Percentiles rank a stretch among this genome's conserved stretches.
phyloP scores from a whole-genome alignment of 2,888 invertebrate genomes.

The Mechanitis mazaeus region DNA sequence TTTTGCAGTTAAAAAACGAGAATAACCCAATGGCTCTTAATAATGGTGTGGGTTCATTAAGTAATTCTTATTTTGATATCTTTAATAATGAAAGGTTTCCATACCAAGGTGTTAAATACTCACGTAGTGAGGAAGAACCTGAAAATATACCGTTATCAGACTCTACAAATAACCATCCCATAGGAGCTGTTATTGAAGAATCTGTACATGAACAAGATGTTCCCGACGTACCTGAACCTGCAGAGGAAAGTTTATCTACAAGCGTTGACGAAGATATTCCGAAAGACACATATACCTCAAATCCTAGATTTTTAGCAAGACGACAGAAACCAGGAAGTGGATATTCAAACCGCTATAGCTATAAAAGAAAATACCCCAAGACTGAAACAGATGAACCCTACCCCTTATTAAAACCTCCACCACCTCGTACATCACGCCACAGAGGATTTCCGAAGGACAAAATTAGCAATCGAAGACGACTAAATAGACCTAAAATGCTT shows the following conservation, averaged over 20 bases:
- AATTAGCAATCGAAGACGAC: constrained; percentile 48
- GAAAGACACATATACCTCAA: constrained; percentile 42
- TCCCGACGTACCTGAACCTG: constrained; percentile 47
- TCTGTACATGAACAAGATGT: constrained; percentile 49
- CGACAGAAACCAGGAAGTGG: constrained; percentile 52
- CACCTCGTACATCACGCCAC: constrained; percentile 45
- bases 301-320: constrained; percentile 42
- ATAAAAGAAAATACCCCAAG: constrained; percentile 57
- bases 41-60: constrained; percentile 46
- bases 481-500: constrained; percentile 50
- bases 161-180: constrained; percentile 61
- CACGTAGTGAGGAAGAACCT: constrained; percentile 70
- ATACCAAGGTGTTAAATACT: constrained; percentile 67
- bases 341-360: constrained; percentile 43
- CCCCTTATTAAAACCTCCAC: constrained; percentile 66
- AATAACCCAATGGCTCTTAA: constrained; percentile 45
- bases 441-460: constrained; percentile 46
- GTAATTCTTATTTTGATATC: constrained; percentile 56
- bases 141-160: constrained; percentile 66
- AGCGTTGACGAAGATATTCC: constrained; percentile 47
- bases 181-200: constrained; percentile 70
- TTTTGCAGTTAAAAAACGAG: constrained; percentile 55
- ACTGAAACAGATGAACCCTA: constrained; percentile 57
- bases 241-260: constrained; percentile 40
- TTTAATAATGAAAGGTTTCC: constrained; percentile 55